These are phyloP conservation scores for Chloroclysta siterata DNA, from an alignment of 2,888 invertebrate species.

Conservation along the genomic window DNA sequence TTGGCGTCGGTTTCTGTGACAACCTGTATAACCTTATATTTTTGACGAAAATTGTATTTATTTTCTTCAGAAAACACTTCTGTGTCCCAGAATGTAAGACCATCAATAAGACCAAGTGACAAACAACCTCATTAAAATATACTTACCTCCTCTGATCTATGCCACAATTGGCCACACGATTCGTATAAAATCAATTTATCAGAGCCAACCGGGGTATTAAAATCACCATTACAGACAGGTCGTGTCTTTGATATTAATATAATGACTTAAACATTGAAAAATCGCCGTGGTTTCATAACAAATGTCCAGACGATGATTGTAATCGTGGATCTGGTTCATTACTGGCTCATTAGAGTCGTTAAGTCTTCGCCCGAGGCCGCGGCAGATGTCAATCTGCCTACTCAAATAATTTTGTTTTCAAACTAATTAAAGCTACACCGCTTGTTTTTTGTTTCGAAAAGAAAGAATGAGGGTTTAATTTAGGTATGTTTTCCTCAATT, in stretches of 20 bases:
- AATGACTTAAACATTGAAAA: conserved; percentile 56
- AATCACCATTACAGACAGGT: conserved; percentile 46
- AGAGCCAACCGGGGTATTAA: conserved; percentile 38
- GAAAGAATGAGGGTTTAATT: conserved; percentile 20
- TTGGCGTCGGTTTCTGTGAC: no score
- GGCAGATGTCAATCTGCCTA: conserved; percentile 57
- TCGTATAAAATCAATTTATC: conserved; percentile 40
- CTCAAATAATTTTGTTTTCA: conserved; percentile 67
- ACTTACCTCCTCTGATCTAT: conserved; percentile 9
- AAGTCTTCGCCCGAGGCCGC: conserved; percentile 59
- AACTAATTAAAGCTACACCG: conserved; percentile 68
- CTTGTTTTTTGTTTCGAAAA: conserved; percentile 46
- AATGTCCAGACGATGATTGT: conserved; percentile 61
- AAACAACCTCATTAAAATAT: conserved; percentile 10
- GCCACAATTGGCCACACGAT: conserved; percentile 26
- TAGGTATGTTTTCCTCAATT: conserved; percentile 49
- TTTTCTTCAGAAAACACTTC: neutral
- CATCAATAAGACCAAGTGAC: neutral
- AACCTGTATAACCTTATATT: no score
- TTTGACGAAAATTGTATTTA: neutral
- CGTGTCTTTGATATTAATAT: conserved; percentile 63
- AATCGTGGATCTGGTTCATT: conserved; percentile 66
- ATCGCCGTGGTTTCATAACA: conserved; percentile 50
- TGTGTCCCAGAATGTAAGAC: neutral
- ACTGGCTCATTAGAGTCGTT: conserved; percentile 58